Base-by-base conservation (phyloP, 2,888 invertebrate genomes). In the Lydus trimaculatus region DNA sequence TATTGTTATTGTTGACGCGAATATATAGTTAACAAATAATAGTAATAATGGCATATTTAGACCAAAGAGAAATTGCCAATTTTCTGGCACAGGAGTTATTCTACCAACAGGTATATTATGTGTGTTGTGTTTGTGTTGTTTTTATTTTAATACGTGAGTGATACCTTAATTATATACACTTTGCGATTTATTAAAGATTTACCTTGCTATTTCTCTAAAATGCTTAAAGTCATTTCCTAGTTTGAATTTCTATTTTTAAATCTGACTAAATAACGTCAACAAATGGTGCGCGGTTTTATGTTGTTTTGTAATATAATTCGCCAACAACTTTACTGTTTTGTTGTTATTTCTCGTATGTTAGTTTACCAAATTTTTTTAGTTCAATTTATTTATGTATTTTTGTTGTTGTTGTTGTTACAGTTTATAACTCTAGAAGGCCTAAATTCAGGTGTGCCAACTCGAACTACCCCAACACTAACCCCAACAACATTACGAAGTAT, bases 401-500 rank as follows among this genome's bases (percentile, higher is more conserved):
- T n/a, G n/a, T n/a, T 31, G 0, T 25, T 48, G 11, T 82, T 81
- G 76, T 80, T 75, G 77, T 91, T 90, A 15, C 90, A 95, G 94
- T 91, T 94, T 89, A 91, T 92, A 79, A 91, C 93, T 84, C 88
- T 94, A 85, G 94, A 95, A 88, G 94, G 94, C 81, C 88, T 94
- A 85, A 94, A 94, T 86, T 94, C 93, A 84, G 95, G 95, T 82
- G 95, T 96, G 81, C 96, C 96, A 65, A 96, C 97, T 70, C 91
- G 94, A 85, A 97, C 97, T 75, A 97, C 97, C 82, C 93, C 97
- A 75, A 97, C 96, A 82, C 89, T 98, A 80, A 98, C 98, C 76
- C 97, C 97, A 73, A 97, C 97, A 60, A 97, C 96, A 79, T 87
- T 97, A 84, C 91, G 95, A 81, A 92, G 91, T 87, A 95, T 97